Conservation (phyloP, 1,140 invertebrate genomes). For the Drosophila baimaii region DNA sequence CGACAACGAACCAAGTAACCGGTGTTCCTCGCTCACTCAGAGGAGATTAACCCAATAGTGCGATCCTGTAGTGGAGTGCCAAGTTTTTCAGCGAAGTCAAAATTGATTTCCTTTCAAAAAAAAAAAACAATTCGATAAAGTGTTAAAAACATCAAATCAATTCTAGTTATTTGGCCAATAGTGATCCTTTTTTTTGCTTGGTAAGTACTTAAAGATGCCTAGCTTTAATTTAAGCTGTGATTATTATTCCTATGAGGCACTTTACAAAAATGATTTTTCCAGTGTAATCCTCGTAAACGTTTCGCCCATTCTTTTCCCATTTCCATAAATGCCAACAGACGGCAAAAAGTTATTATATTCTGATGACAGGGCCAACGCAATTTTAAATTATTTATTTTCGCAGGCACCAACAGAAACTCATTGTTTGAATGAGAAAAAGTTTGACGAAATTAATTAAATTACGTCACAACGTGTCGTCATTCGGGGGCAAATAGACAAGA, state of each 20-base stretch:
- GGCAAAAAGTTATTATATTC: slow-evolving; percentile 7
- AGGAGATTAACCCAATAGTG: slow-evolving; percentile 2
- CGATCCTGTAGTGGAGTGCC: not conserved
- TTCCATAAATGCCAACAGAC: not conserved
- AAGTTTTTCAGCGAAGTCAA: not conserved
- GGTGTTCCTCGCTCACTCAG: not conserved
- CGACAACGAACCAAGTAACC: not conserved
- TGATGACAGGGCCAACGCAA: slow-evolving; percentile 5
- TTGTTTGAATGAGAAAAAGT: slow-evolving; percentile 36
- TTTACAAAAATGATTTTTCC: no score
- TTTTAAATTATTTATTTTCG: slow-evolving; percentile 34
- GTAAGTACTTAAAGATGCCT: slow-evolving; percentile 9
- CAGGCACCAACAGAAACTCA: slow-evolving; percentile 13
- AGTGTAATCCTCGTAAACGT: not conserved
- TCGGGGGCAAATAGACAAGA: slow-evolving; percentile 1
- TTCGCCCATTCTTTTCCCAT: slow-evolving; percentile 1
- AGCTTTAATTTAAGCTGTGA: not conserved
- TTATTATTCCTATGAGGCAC: no score
- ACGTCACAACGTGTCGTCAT: slow-evolving; percentile 14
- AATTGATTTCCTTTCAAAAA: not conserved
- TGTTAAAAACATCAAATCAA: not conserved
- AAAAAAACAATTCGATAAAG: slow-evolving; percentile 5
- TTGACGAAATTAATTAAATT: slow-evolving; percentile 38
- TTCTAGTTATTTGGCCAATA: not conserved
- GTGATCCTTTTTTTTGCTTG: not conserved